Conservation (phyloP, 2,888 invertebrate species). For the Clusia tigrina region DNA sequence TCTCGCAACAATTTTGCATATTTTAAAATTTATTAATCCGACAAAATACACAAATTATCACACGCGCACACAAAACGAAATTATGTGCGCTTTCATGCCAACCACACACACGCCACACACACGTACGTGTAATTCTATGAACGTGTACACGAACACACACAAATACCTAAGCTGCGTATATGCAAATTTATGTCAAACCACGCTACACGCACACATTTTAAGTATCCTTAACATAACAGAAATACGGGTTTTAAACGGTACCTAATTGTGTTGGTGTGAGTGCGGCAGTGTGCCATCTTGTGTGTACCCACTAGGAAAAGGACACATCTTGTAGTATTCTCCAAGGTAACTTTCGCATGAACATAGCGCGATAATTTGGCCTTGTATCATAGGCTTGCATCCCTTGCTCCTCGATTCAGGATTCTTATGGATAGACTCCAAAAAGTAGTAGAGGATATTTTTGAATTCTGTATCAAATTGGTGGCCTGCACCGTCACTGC, state of each 20-base stretch:
- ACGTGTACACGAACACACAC: conserved; percentile 7
- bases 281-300: not conserved
- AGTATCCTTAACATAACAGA: not conserved
- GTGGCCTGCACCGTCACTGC: too few species aligned
- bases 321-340: not conserved
- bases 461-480: too few species aligned
- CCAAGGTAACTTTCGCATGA: too few species aligned
- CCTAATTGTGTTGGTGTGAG: not conserved
- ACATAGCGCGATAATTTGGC: too few species aligned
- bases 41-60: conserved; percentile 30
- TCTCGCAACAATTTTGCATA: conserved; percentile 18
- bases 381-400: too few species aligned
- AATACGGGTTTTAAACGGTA: not conserved
- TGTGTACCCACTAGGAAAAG: not conserved
- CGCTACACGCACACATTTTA: conserved; percentile 10
- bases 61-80: conserved; percentile 9
- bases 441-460: too few species aligned
- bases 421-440: too few species aligned
- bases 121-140: not conserved
- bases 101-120: conserved; percentile 6
- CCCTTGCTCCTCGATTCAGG: too few species aligned
- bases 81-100: not conserved
- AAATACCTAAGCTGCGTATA: not conserved
- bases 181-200: conserved; percentile 19
- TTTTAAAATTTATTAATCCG: conserved; percentile 27